phyloP scores from a whole-genome alignment of 2,113 vertebrate genomes.

The Notechis scutatus region DNA sequence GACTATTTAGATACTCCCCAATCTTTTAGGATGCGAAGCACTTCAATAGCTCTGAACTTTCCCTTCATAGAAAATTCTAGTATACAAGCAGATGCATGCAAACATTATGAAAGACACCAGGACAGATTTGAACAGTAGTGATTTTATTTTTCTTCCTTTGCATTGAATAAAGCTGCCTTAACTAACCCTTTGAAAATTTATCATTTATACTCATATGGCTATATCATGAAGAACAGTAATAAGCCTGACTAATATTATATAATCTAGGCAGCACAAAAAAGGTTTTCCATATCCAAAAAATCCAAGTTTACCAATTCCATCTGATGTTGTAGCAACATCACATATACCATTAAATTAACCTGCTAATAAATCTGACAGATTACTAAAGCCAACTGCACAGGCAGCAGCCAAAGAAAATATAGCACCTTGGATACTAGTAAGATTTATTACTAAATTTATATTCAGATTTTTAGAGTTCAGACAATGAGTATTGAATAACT shows the following conservation, averaged over 20 bases:
- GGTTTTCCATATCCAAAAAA: conserved; percentile 60
- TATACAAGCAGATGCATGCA: neutral
- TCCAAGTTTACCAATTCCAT: conserved; percentile 48
- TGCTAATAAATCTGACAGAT: conserved; percentile 40
- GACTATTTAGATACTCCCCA: neutral
- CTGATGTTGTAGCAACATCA: conserved; percentile 26
- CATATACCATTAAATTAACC: conserved; percentile 61
- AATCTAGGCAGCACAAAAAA: neutral
- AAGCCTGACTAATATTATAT: neutral
- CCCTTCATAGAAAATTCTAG: neutral
- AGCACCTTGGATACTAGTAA: conserved; percentile 31
- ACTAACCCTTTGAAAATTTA: neutral
- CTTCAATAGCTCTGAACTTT: neutral
- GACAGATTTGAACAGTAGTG: neutral
- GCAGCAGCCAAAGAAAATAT: neutral
- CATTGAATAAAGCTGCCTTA: neutral
- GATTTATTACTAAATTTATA: neutral
- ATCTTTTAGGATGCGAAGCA: neutral
- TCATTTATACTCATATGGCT: neutral
- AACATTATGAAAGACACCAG: neutral
- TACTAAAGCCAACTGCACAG: conserved; percentile 52
- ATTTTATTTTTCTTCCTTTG: neutral
- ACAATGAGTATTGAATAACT: neutral
- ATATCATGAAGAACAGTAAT: neutral
- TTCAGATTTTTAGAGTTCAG: neutral